Conservation (phyloP, 2,113 vertebrate genomes). For the Nothobranchius kuhntae region DNA sequence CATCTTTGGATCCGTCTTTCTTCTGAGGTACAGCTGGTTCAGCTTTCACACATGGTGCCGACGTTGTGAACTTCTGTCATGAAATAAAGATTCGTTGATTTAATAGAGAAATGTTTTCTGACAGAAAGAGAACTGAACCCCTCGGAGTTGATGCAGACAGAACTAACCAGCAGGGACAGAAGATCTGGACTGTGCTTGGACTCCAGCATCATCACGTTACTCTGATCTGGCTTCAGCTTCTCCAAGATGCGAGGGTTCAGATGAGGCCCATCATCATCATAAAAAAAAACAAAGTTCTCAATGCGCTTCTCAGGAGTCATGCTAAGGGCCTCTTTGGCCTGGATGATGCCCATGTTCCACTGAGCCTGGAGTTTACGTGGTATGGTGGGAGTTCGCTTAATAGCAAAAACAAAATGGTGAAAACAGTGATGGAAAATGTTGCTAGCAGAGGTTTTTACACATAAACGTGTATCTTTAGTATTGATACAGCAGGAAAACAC, state of each 20-base stretch:
- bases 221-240: conserved; percentile 60
- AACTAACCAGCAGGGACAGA: conserved; percentile 13
- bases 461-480: too few species aligned
- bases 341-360: conserved; percentile 90
- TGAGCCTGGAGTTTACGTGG: conserved; percentile 87
- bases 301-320: conserved; percentile 85
- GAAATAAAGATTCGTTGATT: too few species aligned
- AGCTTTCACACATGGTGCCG: conserved; percentile 15
- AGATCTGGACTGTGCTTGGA: conserved; percentile 46
- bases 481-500: too few species aligned
- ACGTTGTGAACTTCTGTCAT: conserved; percentile 44
- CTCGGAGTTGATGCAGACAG: neutral
- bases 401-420: neutral
- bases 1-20: conserved; percentile 54
- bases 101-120: neutral
- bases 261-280: conserved; percentile 84
- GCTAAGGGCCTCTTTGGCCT: conserved; percentile 85
- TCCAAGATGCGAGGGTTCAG: conserved; percentile 86
- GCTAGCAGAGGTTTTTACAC: too few species aligned
- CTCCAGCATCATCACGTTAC: conserved; percentile 10
- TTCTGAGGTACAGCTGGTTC: conserved; percentile 42
- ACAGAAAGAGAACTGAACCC: neutral
- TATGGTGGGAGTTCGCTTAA: conserved; percentile 82
- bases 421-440: neutral
- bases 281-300: conserved; percentile 88